A percentile compares a stretch with the other conserved stretches of the same genome.
Conservation (phyloP, 2,888 invertebrate genomes). For the Chaetogeoica ovagalla region DNA sequence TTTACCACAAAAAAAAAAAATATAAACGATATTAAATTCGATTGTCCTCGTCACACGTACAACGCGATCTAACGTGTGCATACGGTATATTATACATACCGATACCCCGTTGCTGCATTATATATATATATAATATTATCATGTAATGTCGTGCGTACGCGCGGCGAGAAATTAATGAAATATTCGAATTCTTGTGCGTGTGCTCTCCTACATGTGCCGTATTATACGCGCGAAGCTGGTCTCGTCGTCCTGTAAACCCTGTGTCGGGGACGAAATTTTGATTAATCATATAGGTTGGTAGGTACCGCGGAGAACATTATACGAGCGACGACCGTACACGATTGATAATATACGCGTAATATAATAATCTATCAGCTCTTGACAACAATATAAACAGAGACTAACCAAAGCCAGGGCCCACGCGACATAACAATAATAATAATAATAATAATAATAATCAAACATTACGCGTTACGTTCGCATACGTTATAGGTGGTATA, state of each 20-base stretch:
- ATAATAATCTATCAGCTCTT: not conserved
- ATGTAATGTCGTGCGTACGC: not conserved
- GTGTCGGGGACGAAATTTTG: not conserved
- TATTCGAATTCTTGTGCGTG: not conserved
- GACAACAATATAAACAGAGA: not conserved
- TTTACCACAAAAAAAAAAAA: too few species aligned
- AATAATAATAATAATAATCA: too few species aligned
- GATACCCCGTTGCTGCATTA: too few species aligned
- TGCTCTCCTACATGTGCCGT: not conserved
- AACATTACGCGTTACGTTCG: not conserved
- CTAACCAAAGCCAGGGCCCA: not conserved
- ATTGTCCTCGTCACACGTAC: too few species aligned
- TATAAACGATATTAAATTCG: too few species aligned
- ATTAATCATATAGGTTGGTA: not conserved
- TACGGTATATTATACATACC: too few species aligned
- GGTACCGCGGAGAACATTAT: not conserved
- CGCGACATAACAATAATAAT: too few species aligned
- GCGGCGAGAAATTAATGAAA: not conserved
- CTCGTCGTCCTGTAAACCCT: not conserved
- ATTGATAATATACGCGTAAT: not conserved
- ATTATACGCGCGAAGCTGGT: not conserved
- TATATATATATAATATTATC: not conserved
- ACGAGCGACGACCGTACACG: not conserved
- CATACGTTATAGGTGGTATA: not conserved
- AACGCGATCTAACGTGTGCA: too few species aligned